Conservation (phyloP, 2,888 invertebrate species). For the Melanotus villosus region DNA sequence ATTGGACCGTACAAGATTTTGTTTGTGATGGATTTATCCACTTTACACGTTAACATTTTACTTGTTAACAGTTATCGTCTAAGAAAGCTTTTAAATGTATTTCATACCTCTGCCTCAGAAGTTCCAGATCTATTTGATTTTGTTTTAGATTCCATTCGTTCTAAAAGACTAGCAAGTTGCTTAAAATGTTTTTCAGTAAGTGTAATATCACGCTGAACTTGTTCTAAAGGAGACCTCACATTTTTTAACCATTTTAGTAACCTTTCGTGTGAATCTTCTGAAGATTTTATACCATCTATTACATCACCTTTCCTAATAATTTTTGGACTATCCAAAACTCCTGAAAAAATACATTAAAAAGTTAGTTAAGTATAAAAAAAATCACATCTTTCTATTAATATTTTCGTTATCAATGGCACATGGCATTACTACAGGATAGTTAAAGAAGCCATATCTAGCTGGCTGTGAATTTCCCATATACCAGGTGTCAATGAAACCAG, state of each 20-base stretch:
- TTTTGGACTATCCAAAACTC: constrained; percentile 19
- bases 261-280: constrained; percentile 68
- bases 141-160: constrained; percentile 67
- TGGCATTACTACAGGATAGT: no score
- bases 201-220: constrained; percentile 76
- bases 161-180: constrained; percentile 76
- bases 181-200: constrained; percentile 79
- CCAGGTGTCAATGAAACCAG: no score
- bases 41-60: no score
- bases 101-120: background rate
- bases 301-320: constrained; percentile 48
- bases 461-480: no score
- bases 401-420: no score
- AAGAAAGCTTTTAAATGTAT: no score
- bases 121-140: background rate
- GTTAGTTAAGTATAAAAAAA: constrained; percentile 1
- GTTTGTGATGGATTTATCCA: no score
- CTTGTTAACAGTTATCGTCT: no score
- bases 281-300: constrained; percentile 64
- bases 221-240: constrained; percentile 75
- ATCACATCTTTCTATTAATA: no score
- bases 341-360: constrained; percentile 16
- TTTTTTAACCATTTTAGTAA: constrained; percentile 80
- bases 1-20: no score
- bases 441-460: no score